Evolutionary conservation across 2,888 invertebrate genomes (phyloP).

Genomic region (Empis stercorea): DNA sequence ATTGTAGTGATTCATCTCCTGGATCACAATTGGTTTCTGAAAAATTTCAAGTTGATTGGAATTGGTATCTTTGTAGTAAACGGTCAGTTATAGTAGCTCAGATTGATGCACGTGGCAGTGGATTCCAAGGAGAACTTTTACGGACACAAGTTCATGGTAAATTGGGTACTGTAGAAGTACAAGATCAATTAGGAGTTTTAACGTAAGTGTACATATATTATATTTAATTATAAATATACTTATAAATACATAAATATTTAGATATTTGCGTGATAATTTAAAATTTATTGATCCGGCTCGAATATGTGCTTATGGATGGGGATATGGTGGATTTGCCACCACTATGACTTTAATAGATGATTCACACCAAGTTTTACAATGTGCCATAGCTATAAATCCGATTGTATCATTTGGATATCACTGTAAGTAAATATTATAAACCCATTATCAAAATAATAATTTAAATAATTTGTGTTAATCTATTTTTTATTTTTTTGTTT

Average conservation of each 20-base stretch:
- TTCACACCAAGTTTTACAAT: slow-evolving; percentile 61
- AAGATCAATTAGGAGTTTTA: slow-evolving; percentile 59
- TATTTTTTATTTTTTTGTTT: slow-evolving; percentile 3
- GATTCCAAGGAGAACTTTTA: slow-evolving; percentile 64
- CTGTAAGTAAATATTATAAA: slow-evolving; percentile 41
- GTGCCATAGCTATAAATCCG: slow-evolving; percentile 76
- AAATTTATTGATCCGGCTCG: slow-evolving; percentile 69
- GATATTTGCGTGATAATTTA: slow-evolving; percentile 65
- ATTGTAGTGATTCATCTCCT: slow-evolving; percentile 59
- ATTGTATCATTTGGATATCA: slow-evolving; percentile 73
- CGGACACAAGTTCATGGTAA: slow-evolving; percentile 60
- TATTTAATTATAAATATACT: too few species aligned
- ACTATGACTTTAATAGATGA: slow-evolving; percentile 69
- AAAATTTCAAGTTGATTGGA: slow-evolving; percentile 67
- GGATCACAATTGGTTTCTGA: slow-evolving; percentile 76
- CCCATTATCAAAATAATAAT: too few species aligned
- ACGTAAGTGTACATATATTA: too few species aligned
- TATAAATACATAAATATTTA: slow-evolving; percentile 18
- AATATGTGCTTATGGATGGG: slow-evolving; percentile 73
- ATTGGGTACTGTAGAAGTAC: slow-evolving; percentile 59
- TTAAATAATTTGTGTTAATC: too few species aligned
- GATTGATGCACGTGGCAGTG: slow-evolving; percentile 81
- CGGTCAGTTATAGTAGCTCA: slow-evolving; percentile 75
- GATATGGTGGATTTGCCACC: slow-evolving; percentile 79
- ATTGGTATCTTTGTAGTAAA: slow-evolving; percentile 70